Evolutionary conservation across 2,113 vertebrate genomes (phyloP).

Genomic region (Suncus etruscus): DNA sequence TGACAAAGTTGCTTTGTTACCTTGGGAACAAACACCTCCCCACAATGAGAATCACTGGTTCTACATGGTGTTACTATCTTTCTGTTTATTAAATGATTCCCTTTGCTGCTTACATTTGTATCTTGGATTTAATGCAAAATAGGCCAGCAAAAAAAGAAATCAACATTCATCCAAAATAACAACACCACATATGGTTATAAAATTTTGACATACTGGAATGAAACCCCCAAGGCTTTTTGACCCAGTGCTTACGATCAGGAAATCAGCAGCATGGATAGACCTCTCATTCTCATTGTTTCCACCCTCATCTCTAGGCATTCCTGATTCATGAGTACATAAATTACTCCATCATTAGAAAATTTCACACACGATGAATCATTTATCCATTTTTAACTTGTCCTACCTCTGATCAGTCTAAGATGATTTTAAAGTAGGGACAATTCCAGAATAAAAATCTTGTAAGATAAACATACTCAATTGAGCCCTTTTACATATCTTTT

Average conservation of each 20-base stretch:
- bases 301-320: neutral
- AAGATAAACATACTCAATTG: conserved; percentile 37
- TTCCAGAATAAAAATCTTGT: conserved; percentile 50
- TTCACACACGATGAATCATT: conserved; percentile 47
- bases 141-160: conserved; percentile 46
- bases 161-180: conserved; percentile 7
- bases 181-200: conserved; percentile 16
- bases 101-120: neutral
- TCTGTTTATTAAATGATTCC: conserved; percentile 38
- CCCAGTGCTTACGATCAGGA: conserved; percentile 19
- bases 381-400: conserved; percentile 27
- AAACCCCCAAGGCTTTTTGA: conserved; percentile 31
- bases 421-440: conserved; percentile 33
- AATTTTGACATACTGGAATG: neutral
- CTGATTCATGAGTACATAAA: conserved; percentile 6
- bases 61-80: neutral
- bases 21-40: neutral
- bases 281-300: neutral
- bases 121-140: conserved; percentile 40
- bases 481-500: conserved; percentile 15
- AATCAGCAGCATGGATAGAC: neutral
- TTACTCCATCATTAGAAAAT: conserved; percentile 43
- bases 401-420: neutral
- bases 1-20: neutral
- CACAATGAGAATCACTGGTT: neutral